Conservation (phyloP, 2,797 vertebrate species). For the Parauchenoglanis punctatus region DNA sequence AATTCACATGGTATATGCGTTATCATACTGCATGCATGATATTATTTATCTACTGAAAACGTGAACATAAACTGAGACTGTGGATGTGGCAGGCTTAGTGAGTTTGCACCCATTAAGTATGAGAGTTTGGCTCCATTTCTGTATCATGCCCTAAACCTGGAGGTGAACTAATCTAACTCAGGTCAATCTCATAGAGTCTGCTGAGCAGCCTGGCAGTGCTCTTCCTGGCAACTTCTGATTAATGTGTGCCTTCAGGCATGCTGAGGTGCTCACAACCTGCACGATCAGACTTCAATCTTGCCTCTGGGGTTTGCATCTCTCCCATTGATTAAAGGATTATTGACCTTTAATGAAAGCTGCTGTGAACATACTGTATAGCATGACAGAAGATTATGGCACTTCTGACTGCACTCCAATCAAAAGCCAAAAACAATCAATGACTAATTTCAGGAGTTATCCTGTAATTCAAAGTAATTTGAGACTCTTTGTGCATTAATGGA, state of each 20-base stretch:
- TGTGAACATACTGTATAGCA: neutral
- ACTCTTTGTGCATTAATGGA: neutral
- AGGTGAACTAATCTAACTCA: slow-evolving; percentile 50
- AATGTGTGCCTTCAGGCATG: slow-evolving; percentile 56
- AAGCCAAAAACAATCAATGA: neutral
- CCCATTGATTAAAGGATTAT: slow-evolving; percentile 57
- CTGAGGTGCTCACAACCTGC: slow-evolving; percentile 41
- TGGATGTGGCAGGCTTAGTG: neutral
- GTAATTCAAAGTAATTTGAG: neutral
- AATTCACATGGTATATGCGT: neutral
- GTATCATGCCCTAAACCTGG: slow-evolving; percentile 40
- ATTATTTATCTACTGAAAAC: neutral
- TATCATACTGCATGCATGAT: neutral
- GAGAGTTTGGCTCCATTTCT: slow-evolving; percentile 26
- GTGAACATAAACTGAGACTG: neutral
- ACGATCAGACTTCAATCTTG: slow-evolving; percentile 34
- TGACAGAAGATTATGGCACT: neutral
- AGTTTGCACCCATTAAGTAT: slow-evolving; percentile 5
- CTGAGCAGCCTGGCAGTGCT: slow-evolving; percentile 41
- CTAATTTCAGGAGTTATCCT: neutral
- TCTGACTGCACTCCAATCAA: neutral
- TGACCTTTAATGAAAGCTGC: slow-evolving; percentile 47
- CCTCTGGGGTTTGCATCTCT: slow-evolving; percentile 45
- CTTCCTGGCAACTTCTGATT: slow-evolving; percentile 50
- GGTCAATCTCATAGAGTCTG: slow-evolving; percentile 51